Evolutionary conservation across 2,888 invertebrate species (phyloP), one percentile per base, ranked within the genome.

Genomic region (Chrysolina haemoptera): DNA sequence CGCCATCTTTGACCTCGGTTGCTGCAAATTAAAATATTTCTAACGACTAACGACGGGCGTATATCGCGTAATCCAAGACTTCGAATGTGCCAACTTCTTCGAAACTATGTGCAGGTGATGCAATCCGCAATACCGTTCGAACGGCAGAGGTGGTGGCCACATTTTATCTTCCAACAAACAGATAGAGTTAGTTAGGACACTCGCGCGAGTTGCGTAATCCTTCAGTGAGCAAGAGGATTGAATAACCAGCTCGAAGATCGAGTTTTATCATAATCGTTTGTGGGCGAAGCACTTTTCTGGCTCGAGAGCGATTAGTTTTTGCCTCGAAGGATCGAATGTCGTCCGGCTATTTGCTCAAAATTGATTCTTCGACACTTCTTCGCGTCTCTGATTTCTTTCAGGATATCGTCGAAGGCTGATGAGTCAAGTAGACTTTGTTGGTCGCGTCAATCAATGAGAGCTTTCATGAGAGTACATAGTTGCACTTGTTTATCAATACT

Each of bases 61-160:
- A 59, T 14, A 22, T 27, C 59, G 14, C 59, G 35, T 59, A 59
- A 59, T 59, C 59, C 27, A 59, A 59, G 59, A 27, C 68, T 63
- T 68, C 62, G 53, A 20, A 22, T 63, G 59, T 59, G 59, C 59
- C 22, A 67, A 64, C 64, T 50, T 59, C 68, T 65, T 66, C 20
- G 68, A 73, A 73, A 70, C 65, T 73, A 73, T 73, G 65, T 73
- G 53, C 68, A 63, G 64, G 66, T 71, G 67, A 59, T 70, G 69
- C 66, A 73, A 73, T 68, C 66, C 48, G 69, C 41, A 55, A 62
- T 70, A 69, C 68, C 73, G 69, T 68, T 73, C 66, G 66, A 22
- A 27, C 62, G 27, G 40, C n/a, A 18, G 16, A 40, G 20, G 43
- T 46, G 46, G 46, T 68, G 68, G 59, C 27, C 50, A 67, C 55